These are phyloP conservation scores for Macropus fuliginosus DNA, from an alignment of 2,797 vertebrate species.

Conservation along the genomic window DNA sequence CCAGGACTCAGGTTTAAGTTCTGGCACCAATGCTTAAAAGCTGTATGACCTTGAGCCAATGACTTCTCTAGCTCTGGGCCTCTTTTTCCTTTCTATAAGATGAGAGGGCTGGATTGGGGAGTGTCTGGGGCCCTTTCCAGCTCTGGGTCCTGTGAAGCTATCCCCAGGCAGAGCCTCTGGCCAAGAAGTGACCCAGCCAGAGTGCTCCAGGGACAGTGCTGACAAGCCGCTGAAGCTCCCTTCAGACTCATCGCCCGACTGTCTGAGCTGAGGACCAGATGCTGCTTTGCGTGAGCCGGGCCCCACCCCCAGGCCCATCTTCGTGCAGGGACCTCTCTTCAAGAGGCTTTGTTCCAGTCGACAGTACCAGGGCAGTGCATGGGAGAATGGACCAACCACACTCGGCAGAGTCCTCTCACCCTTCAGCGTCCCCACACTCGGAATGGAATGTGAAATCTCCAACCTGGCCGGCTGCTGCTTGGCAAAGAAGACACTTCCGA, in stretches of 20 bases:
- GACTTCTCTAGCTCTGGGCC: background rate
- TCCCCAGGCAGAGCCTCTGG: background rate
- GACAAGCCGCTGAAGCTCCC: background rate
- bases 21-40: background rate
- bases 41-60: background rate
- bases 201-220: background rate
- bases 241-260: background rate
- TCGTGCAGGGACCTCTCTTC: slow-evolving; percentile 39
- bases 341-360: slow-evolving; percentile 58
- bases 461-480: slow-evolving; percentile 69
- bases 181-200: background rate
- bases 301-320: background rate
- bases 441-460: slow-evolving; percentile 74
- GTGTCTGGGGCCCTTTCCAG: background rate
- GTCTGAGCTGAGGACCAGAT: background rate
- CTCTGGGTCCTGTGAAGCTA: background rate
- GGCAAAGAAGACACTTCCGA: slow-evolving; percentile 75
- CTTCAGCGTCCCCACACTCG: slow-evolving; percentile 50
- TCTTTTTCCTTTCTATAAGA: background rate
- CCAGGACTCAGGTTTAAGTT: background rate
- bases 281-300: background rate
- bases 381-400: slow-evolving; percentile 54
- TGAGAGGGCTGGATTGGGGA: background rate
- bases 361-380: slow-evolving; percentile 24
- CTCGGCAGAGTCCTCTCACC: slow-evolving; percentile 53